Evolutionary conservation across 2,888 invertebrate genomes (phyloP), one percentile per base, ranked within the genome.

Genomic region (Thymelicus lineola): DNA sequence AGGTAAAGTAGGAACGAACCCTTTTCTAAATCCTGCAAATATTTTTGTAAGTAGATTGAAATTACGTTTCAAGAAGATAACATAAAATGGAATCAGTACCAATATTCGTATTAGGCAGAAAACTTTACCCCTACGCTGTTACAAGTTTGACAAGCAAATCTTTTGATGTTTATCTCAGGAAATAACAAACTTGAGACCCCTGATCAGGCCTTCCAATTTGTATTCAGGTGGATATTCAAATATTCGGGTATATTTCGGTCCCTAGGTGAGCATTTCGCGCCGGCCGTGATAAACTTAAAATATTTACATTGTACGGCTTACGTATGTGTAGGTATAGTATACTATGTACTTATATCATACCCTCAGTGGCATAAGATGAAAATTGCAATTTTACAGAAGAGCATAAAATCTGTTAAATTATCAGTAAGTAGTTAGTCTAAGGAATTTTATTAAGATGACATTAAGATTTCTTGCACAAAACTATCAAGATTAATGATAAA

Each of bases 251-350:
- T 69, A 70, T 73, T 69, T 71, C 72, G 63, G 67, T 66, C 74
- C 71, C 73, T 72, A 45, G 70, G 66, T 74, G 73, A 72, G 69
- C 74, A 73, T 76, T 59, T 75, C 48, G 62, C 46, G 14, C 75
- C 61, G 66, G 80, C 83, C 82, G 77, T 85, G 84, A 83, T 82
- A 79, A 80, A 76, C 80, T 82, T 85, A 81, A 85, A 86, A 84
- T 88, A 85, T 88, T 87, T 85, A 87, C 82, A 77, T 78, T 72
- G 74, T 68, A 72, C 75, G 77, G 75, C 76, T 83, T 80, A 82
- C 76, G 74, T 74, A n/a, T n/a, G n/a, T n/a, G n/a, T n/a, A n/a
- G n/a, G n/a, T n/a, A n/a, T n/a, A n/a, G n/a, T n/a, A n/a, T n/a
- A n/a, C n/a, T n/a, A n/a, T n/a, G n/a, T n/a, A n/a, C n/a, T n/a